Evolutionary conservation across 2,113 vertebrate species (phyloP).

Genomic region (Paralichthys olivaceus): DNA sequence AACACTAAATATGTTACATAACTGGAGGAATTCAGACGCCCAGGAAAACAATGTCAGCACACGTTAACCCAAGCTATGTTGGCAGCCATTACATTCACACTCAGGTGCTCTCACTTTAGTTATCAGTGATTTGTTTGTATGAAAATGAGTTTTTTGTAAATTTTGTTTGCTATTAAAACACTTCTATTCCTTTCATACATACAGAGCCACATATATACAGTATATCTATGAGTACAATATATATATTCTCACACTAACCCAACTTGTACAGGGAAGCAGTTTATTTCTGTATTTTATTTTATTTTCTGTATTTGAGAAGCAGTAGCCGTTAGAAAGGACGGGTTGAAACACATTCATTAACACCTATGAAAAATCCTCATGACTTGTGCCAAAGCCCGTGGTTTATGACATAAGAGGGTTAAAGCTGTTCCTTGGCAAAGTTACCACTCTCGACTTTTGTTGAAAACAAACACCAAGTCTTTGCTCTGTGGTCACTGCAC

Average conservation of each 20-base stretch:
- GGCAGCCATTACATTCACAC: not conserved
- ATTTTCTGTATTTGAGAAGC: not conserved
- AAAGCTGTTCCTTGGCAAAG: conserved; percentile 36
- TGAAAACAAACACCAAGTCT: conserved; percentile 17
- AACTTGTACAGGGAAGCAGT: not conserved
- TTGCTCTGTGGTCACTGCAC: not conserved
- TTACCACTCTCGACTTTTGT: not conserved
- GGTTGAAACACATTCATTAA: not conserved
- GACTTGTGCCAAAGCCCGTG: conserved; percentile 18
- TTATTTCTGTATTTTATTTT: not conserved
- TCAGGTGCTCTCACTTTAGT: not conserved
- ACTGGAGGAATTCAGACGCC: conserved; percentile 34
- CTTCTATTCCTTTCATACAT: not conserved
- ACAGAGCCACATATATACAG: no score
- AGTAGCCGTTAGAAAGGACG: not conserved
- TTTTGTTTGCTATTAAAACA: no score
- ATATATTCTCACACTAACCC: no score
- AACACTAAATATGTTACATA: conserved; percentile 54
- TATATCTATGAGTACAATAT: no score
- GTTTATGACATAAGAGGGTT: conserved; percentile 39
- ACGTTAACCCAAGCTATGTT: not conserved
- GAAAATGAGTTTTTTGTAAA: not conserved
- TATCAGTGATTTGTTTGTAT: not conserved
- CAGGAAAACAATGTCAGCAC: conserved; percentile 13
- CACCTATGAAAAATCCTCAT: conserved; percentile 4